Evolutionary conservation across 1,140 invertebrate species (phyloP), one percentile per base, ranked within the genome.

Genomic region (Aphelenchoides besseyi): DNA sequence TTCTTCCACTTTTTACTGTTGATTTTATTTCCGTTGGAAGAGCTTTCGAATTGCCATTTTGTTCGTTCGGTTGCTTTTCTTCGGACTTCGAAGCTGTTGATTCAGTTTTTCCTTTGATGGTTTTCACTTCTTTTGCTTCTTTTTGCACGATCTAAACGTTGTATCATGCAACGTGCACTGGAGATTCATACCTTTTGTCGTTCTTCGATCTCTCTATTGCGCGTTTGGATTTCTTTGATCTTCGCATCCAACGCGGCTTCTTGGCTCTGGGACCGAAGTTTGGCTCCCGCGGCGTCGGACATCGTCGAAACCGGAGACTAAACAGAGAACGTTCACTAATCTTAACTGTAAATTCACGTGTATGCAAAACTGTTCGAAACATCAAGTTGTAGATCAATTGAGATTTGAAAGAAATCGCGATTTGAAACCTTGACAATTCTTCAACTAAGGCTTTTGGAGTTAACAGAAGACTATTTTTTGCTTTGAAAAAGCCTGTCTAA

Each of bases 131-230:
- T 66, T 66, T 66, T 26, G 63, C 63, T 37, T 66, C 63, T 12
- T 29, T 35, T 53, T 66, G 63, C 0, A 33, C 16, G 63, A 66
- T 29, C 63, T 66, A 8, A 66, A 66, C n/a, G 1, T 48, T 48
- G 12, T 59, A 8, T 59, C 5, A 33, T 28, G 18, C 5, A 29
- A 5, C 16, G 5, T 8, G 55, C 55, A 59, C 12, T 59, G 5
- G 5, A 59, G 18, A 59, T 16, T 8, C 5, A 23, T 16, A 59
- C 18, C 18, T 59, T 63, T 1, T 61, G 18, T 66, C 48, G 23
- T 28, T 68, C 66, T 63, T 68, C 66, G 33, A 68, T 9, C 9
- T 68, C 55, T 35, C 64, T 53, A 30, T 68, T 68, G 28, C 52
- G 12, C 2, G 8, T 12, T 29, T 33, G 53, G 48, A 68, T 68